Evolutionary conservation across 2,113 vertebrate species (phyloP).

Genomic region (Melanerpes formicivorus): DNA sequence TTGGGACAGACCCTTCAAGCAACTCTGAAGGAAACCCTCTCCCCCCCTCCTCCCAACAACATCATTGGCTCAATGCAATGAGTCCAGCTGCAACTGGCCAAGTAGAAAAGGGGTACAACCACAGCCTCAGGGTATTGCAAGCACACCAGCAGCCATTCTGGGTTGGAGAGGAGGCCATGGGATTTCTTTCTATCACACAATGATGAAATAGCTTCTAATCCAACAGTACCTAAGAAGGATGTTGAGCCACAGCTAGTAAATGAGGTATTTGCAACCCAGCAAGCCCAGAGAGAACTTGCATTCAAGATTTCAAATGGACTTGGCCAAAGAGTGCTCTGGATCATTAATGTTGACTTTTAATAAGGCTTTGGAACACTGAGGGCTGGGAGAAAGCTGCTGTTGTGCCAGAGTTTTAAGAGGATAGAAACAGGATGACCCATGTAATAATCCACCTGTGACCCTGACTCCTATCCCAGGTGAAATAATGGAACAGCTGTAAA

Average conservation of each 20-base stretch:
- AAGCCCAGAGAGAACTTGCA: conserved; percentile 17
- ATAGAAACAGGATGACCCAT: conserved; percentile 67
- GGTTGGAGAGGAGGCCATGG: neutral
- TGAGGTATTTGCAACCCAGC: conserved; percentile 56
- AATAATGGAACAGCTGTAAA: conserved; percentile 68
- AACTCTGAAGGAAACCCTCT: neutral
- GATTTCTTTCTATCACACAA: neutral
- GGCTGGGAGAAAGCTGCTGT: conserved; percentile 30
- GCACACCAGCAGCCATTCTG: neutral
- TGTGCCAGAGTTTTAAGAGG: conserved; percentile 62
- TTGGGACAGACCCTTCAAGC: neutral
- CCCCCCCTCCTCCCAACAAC: fast-evolving
- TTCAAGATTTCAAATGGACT: neutral
- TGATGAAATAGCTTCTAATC: conserved; percentile 41
- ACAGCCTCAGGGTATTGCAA: neutral
- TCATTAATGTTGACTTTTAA: conserved; percentile 66
- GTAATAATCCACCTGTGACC: conserved; percentile 68
- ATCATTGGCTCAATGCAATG: fast-evolving
- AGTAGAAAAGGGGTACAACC: neutral
- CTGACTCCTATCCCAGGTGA: conserved; percentile 60
- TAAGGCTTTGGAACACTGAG: conserved; percentile 57
- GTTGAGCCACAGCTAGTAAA: conserved; percentile 45
- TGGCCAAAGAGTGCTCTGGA: conserved; percentile 52
- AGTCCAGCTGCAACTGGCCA: neutral
- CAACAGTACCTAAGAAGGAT: conserved; percentile 32